Evolutionary conservation across 2,113 vertebrate species (phyloP), one percentile per base, ranked within the genome.

Genomic region (Miniopterus natalensis): DNA sequence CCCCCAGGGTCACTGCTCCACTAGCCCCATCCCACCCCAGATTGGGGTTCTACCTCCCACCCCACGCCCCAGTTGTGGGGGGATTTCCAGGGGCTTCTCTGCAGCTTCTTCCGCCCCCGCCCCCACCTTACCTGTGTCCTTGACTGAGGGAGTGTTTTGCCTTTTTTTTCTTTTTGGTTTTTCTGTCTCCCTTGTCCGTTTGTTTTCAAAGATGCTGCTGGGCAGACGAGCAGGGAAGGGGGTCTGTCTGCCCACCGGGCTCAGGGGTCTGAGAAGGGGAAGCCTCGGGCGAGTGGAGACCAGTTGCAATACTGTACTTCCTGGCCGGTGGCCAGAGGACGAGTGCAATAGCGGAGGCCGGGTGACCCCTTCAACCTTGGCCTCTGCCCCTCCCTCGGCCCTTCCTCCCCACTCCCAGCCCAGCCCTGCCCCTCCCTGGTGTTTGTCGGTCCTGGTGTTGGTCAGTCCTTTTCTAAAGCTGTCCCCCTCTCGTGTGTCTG

Each of bases 231-330:
- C 93, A 94, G 12, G 68, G 25, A 77, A 8, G 86, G 90, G 90
- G 96, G 53, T 84, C 96, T 96, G 97, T 97, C 96, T 97, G 94
- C 86, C 96, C 83, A 51, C 71, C n/a, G 92, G 92, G 80, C 0
- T 55, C 88, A 42, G 65, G 96, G 0, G 42, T 65, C 17, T 95
- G 95, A 97, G 95, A 84, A 90, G 8, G 97, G 98, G 97, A 97
- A 8, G 83, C 96, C 84, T 94, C 15, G 59, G 88, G 94, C 6
- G 7, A 96, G 93, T 25, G 86, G 95, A 96, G 81, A 96, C 84
- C 88, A 97, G 96, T 94, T 92, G 97, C 97, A 96, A 97, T 94
- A 95, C 27, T 95, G 95, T 97, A 94, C 95, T 96, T 96, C 96
- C 97, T 96, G 96, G 97, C 94, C 36, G 0, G 79, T 79, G 92